These are phyloP conservation scores for Galaxias olidus DNA, from an alignment of 2,797 vertebrate species.

Conservation along the genomic window DNA sequence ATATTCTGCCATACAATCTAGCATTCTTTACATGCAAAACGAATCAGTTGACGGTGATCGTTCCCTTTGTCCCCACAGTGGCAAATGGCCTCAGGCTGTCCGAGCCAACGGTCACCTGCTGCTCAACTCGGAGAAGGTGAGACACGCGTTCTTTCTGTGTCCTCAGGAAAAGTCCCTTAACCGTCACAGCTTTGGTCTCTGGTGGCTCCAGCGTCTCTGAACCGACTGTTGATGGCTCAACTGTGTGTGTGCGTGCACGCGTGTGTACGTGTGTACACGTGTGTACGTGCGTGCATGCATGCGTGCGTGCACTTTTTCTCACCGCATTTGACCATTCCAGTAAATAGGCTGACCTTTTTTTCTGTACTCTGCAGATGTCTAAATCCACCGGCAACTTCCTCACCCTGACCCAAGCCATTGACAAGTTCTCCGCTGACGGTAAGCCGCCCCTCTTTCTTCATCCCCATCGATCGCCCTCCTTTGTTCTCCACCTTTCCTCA, in stretches of 20 bases:
- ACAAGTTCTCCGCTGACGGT: constrained; percentile 98
- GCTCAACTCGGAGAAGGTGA: constrained; percentile 98
- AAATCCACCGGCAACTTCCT: constrained; percentile 99
- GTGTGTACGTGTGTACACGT: constrained; percentile 20
- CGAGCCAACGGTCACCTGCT: constrained; percentile 96
- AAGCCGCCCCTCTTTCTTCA: constrained; percentile 32
- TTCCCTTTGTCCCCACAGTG: constrained; percentile 67
- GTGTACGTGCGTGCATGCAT: constrained; percentile 13
- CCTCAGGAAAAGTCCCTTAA: neutral
- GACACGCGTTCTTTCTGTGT: too few species aligned
- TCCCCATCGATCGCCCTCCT: neutral
- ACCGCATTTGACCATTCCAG: neutral
- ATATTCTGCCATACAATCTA: too few species aligned
- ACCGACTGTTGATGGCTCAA: neutral
- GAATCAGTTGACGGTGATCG: neutral
- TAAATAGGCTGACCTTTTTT: constrained; percentile 16
- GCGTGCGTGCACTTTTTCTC: constrained; percentile 35
- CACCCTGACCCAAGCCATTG: constrained; percentile 85
- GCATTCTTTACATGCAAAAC: too few species aligned
- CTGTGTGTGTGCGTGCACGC: neutral
- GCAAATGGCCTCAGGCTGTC: constrained; percentile 92
- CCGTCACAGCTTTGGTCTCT: too few species aligned
- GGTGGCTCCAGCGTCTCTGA: neutral
- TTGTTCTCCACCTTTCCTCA: neutral
- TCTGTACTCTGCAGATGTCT: constrained; percentile 85